Evolutionary conservation across 2,888 invertebrate species (phyloP).

Genomic region (Lasius platythorax): DNA sequence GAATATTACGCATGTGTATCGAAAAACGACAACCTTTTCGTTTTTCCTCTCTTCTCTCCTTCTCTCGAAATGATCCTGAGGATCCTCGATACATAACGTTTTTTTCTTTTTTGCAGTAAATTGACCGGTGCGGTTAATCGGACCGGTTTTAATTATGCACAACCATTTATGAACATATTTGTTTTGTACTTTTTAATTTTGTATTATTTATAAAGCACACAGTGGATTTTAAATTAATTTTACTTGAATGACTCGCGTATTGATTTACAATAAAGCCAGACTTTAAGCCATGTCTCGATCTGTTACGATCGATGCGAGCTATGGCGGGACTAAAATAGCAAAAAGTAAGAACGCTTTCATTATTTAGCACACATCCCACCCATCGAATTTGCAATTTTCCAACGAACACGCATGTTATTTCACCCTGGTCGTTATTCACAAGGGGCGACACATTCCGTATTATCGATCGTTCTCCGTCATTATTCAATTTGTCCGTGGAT

Average conservation of each 20-base stretch:
- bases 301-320: slow-evolving; percentile 10
- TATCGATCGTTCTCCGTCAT: slow-evolving; percentile 22
- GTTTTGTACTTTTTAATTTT: background rate
- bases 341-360: slow-evolving; percentile 32
- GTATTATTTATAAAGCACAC: background rate
- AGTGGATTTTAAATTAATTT: background rate
- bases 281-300: background rate
- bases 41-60: background rate
- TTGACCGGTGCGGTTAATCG: background rate
- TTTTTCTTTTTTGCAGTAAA: background rate
- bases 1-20: slow-evolving; percentile 21
- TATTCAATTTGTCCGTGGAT: slow-evolving; percentile 31
- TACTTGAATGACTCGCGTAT: background rate
- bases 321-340: background rate
- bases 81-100: background rate
- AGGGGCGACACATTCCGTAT: background rate
- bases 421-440: background rate
- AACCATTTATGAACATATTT: background rate
- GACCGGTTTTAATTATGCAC: background rate
- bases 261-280: background rate
- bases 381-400: slow-evolving; percentile 22
- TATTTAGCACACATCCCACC: slow-evolving; percentile 11
- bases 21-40: background rate
- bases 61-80: background rate
- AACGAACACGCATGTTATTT: slow-evolving; percentile 21